Evolutionary conservation across 2,888 invertebrate species (phyloP), one percentile per base, ranked within the genome.

Genomic region (Amiota mariae): DNA sequence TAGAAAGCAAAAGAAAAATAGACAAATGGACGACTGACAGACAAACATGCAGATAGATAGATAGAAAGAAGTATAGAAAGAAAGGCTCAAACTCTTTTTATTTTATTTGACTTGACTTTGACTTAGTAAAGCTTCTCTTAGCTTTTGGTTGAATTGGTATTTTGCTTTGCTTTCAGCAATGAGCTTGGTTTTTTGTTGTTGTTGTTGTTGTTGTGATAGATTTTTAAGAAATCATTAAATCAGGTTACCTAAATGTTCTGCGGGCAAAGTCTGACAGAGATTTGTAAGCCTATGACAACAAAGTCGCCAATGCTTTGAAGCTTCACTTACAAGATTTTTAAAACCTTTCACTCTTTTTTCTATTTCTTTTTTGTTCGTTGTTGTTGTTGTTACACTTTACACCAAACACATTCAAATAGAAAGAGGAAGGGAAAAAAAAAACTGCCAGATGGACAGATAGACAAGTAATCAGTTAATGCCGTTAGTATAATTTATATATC

Each of bases 321-420:
- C 36, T 36, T 2, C 2, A 6, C 36, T 36, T 36, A 36, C 36
- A 71, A 75, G 36, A 47, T 48, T 46, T 64, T 20, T 47, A n/a
- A n/a, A n/a, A 64, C 80, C 80, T 80, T 80, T 80, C 80, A 80
- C 80, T 80, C 80, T 79, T 80, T 78, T 78, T 73, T 72, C 73
- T 78, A 3, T 24, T 24, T 24, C 24, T 24, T 24, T 36, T 3
- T 24, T 24, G 24, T 36, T 6, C n/a, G n/a, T 36, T 36, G 36
- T 4, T 36, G 36, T 36, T 36, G 36, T 36, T 36, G 8, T 6
- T 36, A 36, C 36, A 36, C 36, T 36, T 36, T 36, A 6, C 36
- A 36, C 36, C 36, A 36, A 36, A 36, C 8, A 36, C 36, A 36
- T 36, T 36, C 6, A n/a, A n/a, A n/a, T n/a, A n/a, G n/a, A n/a